phyloP scores from a whole-genome alignment of 2,888 invertebrate species.

The Perdita meconis region DNA sequence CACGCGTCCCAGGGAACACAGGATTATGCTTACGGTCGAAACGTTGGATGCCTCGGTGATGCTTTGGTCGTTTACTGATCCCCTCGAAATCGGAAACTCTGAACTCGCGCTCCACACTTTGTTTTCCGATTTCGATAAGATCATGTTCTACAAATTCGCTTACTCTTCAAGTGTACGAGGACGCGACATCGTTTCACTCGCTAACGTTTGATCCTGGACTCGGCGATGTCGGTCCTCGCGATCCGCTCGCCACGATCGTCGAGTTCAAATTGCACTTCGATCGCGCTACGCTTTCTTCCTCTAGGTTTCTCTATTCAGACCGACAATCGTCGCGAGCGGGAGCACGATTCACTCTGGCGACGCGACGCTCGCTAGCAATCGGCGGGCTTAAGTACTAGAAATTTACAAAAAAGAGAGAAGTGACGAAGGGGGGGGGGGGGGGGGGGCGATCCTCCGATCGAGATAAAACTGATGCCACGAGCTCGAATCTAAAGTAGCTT shows the following conservation, averaged over 20 bases:
- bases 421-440: not conserved
- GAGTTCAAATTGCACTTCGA: not conserved
- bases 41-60: constrained; percentile 1
- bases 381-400: constrained; percentile 17
- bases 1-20: too few species aligned
- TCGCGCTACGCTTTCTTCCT: too few species aligned
- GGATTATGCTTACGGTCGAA: constrained; percentile 9
- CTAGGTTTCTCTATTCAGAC: not conserved
- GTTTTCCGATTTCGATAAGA: not conserved
- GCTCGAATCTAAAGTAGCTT: constrained; percentile 32
- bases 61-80: constrained; percentile 2
- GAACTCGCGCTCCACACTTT: not conserved
- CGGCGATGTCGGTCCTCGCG: not conserved
- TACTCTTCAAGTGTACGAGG: not conserved
- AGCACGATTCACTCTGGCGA: not conserved
- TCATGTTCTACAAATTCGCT: not conserved
- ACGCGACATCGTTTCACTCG: not conserved
- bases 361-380: constrained; percentile 1
- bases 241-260: not conserved
- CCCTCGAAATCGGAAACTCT: constrained; percentile 19
- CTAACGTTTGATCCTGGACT: not conserved
- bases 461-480: constrained; percentile 75
- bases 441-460: constrained; percentile 19
- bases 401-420: not conserved
- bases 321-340: not conserved